Evolutionary conservation across 2,797 vertebrate species (phyloP).

Genomic region (Channallabes apus): DNA sequence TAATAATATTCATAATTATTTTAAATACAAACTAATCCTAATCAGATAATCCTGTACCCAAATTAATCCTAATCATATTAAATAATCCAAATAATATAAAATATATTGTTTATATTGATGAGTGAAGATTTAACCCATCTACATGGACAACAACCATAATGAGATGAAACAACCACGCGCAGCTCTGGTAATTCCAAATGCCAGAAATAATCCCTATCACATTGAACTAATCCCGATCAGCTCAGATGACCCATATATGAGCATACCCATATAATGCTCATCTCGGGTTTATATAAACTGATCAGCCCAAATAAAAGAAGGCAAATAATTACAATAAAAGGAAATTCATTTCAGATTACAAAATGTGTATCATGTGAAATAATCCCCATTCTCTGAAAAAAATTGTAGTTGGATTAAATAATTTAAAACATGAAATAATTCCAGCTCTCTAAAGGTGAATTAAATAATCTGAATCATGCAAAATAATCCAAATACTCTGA

Average conservation of each 20-base stretch:
- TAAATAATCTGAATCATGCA: no score
- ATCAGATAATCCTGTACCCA: not conserved
- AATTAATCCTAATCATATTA: not conserved
- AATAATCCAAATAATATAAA: not conserved
- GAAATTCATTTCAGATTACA: not conserved
- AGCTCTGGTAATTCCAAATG: not conserved
- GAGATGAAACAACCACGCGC: not conserved
- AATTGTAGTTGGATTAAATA: no score
- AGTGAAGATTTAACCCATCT: not conserved
- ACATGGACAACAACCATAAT: not conserved
- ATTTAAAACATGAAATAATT: no score
- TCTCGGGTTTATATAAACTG: not conserved
- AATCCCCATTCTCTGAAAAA: no score
- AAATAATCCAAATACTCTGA: not conserved
- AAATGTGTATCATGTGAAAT: no score
- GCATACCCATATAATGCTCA: not conserved
- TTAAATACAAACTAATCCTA: not conserved
- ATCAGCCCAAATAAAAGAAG: not conserved
- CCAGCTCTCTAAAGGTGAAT: no score
- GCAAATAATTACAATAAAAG: not conserved
- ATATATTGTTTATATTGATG: not conserved
- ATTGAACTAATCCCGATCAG: not conserved
- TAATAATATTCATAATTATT: not conserved
- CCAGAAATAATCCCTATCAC: not conserved
- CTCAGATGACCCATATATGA: not conserved